These are phyloP conservation scores for Geotrypetes seraphini DNA, from an alignment of 2,797 vertebrate species.

Conservation along the genomic window DNA sequence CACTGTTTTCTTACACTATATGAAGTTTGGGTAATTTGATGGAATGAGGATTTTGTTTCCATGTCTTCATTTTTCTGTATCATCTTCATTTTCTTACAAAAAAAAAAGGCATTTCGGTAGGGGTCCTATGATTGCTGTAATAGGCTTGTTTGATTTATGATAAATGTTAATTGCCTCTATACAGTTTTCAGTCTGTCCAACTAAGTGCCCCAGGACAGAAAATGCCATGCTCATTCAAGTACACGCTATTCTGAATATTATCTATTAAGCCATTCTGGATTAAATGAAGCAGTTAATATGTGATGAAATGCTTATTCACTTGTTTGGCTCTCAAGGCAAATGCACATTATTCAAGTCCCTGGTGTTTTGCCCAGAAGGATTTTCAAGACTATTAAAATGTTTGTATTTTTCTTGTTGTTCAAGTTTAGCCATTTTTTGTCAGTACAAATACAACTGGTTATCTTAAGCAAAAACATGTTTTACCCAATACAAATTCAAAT, in stretches of 20 bases:
- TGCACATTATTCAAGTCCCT: slow-evolving; percentile 1
- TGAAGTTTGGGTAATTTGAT: too few species aligned
- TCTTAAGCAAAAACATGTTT: too few species aligned
- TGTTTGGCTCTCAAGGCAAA: slow-evolving; percentile 25
- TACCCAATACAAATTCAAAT: too few species aligned
- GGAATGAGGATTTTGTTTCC: neutral
- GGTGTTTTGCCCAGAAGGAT: slow-evolving; percentile 6
- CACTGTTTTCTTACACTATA: too few species aligned
- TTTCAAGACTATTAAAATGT: neutral
- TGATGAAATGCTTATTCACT: slow-evolving; percentile 38
- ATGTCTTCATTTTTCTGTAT: neutral
- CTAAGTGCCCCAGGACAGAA: slow-evolving; percentile 23
- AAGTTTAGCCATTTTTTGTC: too few species aligned
- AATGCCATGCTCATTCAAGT: slow-evolving; percentile 26
- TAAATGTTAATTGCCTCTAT: slow-evolving; percentile 43
- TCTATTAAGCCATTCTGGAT: slow-evolving; percentile 25
- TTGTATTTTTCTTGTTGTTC: too few species aligned
- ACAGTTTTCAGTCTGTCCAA: slow-evolving; percentile 25
- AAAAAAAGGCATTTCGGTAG: slow-evolving; percentile 12
- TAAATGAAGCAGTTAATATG: slow-evolving; percentile 43
- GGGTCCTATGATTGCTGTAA: slow-evolving; percentile 5
- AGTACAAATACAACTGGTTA: too few species aligned
- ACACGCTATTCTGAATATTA: slow-evolving; percentile 26
- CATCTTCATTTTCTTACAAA: neutral
- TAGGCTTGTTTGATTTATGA: slow-evolving; percentile 37